Base-by-base conservation (phyloP, 2,113 vertebrate genomes). In the Myodes glareolus region DNA sequence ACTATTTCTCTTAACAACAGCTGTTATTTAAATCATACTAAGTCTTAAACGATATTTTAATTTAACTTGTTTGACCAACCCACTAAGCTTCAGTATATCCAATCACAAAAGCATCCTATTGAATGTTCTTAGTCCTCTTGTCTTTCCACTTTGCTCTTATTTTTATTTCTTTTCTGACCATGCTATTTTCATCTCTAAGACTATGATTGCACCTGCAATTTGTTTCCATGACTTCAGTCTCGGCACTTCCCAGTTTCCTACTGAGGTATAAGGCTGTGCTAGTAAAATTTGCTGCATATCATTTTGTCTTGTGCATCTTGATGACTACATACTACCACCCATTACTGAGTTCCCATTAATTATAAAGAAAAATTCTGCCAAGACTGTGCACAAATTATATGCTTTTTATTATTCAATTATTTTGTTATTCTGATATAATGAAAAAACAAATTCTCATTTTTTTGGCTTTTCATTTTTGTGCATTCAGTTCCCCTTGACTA, bases 1-100 rank as follows among this genome's bases (percentile, higher is more conserved):
- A 88, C 45, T 13, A 42, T 93, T 96, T 89, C 58, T 93, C 16
- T 92, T 65, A 72, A 47, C 45, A 50, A 91, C 27, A 85, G n/a
- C 65, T 81, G 9, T 70, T 91, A 16, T 80, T 92, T 47, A 75
- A 90, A 84, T 36, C 68, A 55, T n/a, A 47, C 33, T 61, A 84
- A 94, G 63, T 78, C 42, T 94, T 80, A 39, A 25, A 52, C 42
- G 68, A 76, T 75, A 4, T 7, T 89, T 89, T 67, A 33, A 31
- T 58, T 27, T 29, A 70, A 45, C 88, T 31, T 47, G 0, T 33
- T 7, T 73, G 47, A 73, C 25, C 14, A 75, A 88, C 21, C 3
- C 19, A 58, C 17, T 63, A 82, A 72, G 68, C 23, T 23, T 14
- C 14, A 80, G 17, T 33, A 67, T 21, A 67, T 45, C 33, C 61